Percentiles rank a stretch among this genome's conserved stretches.
These are phyloP conservation scores for Onchidella celtica DNA, from an alignment of 2,888 invertebrate genomes.

Conservation along the genomic window DNA sequence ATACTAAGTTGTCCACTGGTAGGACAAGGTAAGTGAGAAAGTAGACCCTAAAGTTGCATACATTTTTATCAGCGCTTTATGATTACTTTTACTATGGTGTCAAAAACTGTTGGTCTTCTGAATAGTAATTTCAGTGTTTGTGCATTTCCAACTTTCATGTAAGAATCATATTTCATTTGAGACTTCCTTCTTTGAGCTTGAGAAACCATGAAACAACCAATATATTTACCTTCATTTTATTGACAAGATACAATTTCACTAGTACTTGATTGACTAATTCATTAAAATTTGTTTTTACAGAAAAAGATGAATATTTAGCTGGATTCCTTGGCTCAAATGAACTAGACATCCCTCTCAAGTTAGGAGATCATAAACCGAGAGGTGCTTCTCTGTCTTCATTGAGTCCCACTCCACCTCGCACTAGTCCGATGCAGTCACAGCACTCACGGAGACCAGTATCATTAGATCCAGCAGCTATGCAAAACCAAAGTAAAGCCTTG, in stretches of 20 bases:
- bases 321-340: conserved; percentile 76
- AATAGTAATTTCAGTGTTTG: too few species aligned
- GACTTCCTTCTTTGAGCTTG: too few species aligned
- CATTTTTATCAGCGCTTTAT: too few species aligned
- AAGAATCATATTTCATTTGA: too few species aligned
- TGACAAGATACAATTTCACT: too few species aligned
- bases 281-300: conserved; percentile 53
- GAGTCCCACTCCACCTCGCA: neutral
- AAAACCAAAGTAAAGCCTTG: conserved; percentile 4
- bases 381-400: conserved; percentile 26
- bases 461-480: neutral
- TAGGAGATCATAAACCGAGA: conserved; percentile 51
- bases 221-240: too few species aligned
- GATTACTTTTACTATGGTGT: too few species aligned
- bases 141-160: too few species aligned
- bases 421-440: neutral
- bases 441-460: conserved; percentile 10
- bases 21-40: conserved; percentile 67
- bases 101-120: too few species aligned
- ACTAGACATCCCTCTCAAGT: conserved; percentile 72
- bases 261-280: too few species aligned
- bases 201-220: too few species aligned
- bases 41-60: too few species aligned
- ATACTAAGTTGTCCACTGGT: conserved; percentile 77
- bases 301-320: conserved; percentile 73